phyloP scores from a whole-genome alignment of 2,888 invertebrate genomes.

The Balanococcus diminutus region DNA sequence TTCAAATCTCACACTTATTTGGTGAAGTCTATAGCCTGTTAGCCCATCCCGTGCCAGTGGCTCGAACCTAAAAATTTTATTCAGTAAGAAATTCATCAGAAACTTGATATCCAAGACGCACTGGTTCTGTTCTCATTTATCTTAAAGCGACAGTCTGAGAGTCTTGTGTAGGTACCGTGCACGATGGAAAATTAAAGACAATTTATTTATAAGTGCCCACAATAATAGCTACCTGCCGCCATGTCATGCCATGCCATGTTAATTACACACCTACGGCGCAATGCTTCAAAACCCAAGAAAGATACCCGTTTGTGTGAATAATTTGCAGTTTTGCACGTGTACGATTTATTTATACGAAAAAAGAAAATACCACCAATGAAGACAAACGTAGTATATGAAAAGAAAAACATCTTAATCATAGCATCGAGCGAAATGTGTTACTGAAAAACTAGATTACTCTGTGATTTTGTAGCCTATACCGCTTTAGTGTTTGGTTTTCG shows the following conservation, averaged over 20 bases:
- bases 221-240: neutral
- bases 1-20: too few species aligned
- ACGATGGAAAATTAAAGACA: neutral
- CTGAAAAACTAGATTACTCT: neutral
- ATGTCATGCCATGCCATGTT: too few species aligned
- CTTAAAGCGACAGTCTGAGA: neutral
- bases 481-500: too few species aligned
- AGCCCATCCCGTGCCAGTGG: too few species aligned
- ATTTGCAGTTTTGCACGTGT: neutral
- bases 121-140: too few species aligned
- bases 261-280: neutral
- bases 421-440: neutral
- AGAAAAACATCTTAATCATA: neutral
- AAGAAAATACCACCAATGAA: neutral
- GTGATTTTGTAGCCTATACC: neutral
- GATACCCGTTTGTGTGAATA: neutral
- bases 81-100: too few species aligned
- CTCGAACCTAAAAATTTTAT: too few species aligned
- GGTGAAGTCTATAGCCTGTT: too few species aligned
- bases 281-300: neutral
- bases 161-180: neutral
- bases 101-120: too few species aligned
- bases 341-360: neutral
- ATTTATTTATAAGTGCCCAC: neutral
- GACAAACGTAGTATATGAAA: neutral